Percentiles rank a stretch among this genome's conserved stretches.
Conservation (phyloP, 2,888 invertebrate genomes). For the Sceliomorpha sp. region DNA sequence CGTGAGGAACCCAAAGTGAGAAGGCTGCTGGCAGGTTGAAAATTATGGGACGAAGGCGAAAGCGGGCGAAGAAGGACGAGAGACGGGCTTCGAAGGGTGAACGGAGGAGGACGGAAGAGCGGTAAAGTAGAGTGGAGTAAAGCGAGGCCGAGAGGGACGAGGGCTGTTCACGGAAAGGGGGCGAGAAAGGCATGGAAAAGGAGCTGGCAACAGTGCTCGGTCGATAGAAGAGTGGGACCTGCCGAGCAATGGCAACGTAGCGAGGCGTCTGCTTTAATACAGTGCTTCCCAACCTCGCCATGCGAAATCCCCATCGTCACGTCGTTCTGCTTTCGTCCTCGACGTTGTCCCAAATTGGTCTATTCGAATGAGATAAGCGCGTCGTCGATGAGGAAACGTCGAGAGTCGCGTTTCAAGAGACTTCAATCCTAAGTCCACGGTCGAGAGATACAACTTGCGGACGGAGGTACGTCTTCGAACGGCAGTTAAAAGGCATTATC, state of each 20-base stretch:
- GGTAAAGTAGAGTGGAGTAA: slow-evolving; percentile 29
- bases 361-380: neutral
- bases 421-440: too few species aligned
- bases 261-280: slow-evolving; percentile 72
- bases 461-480: too few species aligned
- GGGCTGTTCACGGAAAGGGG: slow-evolving; percentile 68
- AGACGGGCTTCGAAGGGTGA: slow-evolving; percentile 28
- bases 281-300: slow-evolving; percentile 67
- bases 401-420: slow-evolving; percentile 1
- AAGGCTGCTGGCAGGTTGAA: slow-evolving; percentile 18
- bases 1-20: slow-evolving; percentile 22
- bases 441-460: too few species aligned
- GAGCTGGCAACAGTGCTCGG: slow-evolving; percentile 77
- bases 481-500: too few species aligned
- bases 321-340: neutral
- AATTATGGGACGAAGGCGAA: slow-evolving; percentile 43
- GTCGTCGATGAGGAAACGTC: neutral
- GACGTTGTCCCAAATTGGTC: slow-evolving; percentile 14
- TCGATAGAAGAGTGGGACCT: slow-evolving; percentile 78
- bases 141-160: slow-evolving; percentile 53
- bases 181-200: slow-evolving; percentile 75
- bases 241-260: slow-evolving; percentile 72
- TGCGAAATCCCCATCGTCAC: slow-evolving; percentile 26
- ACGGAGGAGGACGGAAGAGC: slow-evolving; percentile 36
- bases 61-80: slow-evolving; percentile 42